Conservation (phyloP, 1,140 invertebrate genomes). For the Aphelinus atriplicis region DNA sequence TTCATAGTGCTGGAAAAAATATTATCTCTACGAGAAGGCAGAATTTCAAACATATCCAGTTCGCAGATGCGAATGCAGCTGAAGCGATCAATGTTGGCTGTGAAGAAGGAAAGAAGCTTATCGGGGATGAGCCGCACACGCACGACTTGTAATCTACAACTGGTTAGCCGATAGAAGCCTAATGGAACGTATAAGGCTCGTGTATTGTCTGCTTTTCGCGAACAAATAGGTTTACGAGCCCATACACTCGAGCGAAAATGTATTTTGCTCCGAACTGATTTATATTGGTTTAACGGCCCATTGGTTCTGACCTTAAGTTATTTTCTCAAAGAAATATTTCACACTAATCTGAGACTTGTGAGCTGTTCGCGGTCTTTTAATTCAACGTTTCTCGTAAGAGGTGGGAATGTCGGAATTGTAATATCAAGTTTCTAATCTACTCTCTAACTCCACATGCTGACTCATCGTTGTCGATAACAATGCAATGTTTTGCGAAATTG, state of each 20-base stretch:
- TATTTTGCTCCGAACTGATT: not conserved
- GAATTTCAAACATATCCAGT: too few species aligned
- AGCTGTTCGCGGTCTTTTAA: too few species aligned
- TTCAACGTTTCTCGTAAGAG: too few species aligned
- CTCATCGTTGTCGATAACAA: too few species aligned
- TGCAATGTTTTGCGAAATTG: too few species aligned
- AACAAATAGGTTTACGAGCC: not conserved
- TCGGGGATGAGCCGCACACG: constrained; percentile 15
- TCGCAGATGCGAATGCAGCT: not conserved
- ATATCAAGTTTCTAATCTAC: too few species aligned
- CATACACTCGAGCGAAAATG: constrained; percentile 1
- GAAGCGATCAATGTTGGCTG: not conserved
- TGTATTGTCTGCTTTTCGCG: not conserved
- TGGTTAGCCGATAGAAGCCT: not conserved
- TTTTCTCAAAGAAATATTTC: too few species aligned
- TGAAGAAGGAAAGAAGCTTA: constrained; percentile 8
- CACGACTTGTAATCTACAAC: constrained; percentile 15
- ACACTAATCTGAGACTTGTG: too few species aligned
- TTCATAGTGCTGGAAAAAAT: too few species aligned
- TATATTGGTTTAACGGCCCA: constrained; percentile 18
- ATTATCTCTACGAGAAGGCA: too few species aligned
- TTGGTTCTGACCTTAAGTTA: not conserved
- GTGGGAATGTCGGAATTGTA: too few species aligned
- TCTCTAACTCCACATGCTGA: too few species aligned
- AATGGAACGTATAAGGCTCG: constrained; percentile 7